Evolutionary conservation across 1,140 invertebrate species (phyloP), one percentile per base, ranked within the genome.

Genomic region (Idris sp.): DNA sequence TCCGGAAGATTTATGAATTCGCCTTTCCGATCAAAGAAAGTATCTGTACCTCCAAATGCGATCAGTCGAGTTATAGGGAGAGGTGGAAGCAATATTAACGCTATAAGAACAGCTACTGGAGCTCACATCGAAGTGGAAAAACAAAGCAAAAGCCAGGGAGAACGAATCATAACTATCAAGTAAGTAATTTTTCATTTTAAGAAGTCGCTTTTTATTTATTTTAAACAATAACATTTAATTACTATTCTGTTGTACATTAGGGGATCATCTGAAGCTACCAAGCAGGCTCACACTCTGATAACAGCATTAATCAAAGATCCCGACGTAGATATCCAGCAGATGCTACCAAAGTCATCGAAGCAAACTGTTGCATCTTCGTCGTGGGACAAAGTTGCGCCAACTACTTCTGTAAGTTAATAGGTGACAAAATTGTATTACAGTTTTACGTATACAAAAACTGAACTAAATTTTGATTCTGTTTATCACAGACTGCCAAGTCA

Each of bases 71-170:
- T 98, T 0, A 98, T 99, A 82, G 97, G 97, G 1, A 92, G 97
- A 79, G 97, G 94, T 11, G 97, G 97, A 13, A 96, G 94, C 86
- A 98, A 98, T 88, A 98, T 99, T 74, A 99, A 98, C 89, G 95
- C 97, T 4, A 98, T 99, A 79, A 89, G 97, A 64, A 93, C 94
- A 62, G 93, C 95, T 14, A 98, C 97, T 9, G 96, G 96, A 43
- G 97, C 97, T 2, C 96, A 98, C 82, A 98, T 99, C 80, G 97
- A 99, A 88, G 96, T 99, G 1, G 97, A 99, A 84, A 99, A 98
- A 83, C 96, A 97, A 87, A 93, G 92, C 81, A 98, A 98, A 89
- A 95, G 94, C 7, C 95, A 96, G 87, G 95, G 94, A 18, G 97
- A 98, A 86, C 89, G 97, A 79, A 94, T 94, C 75, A 97, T 99